Percentiles rank a stretch among this genome's conserved stretches.
Evolutionary conservation across 2,888 invertebrate genomes (phyloP).

Genomic region (Theodoxus fluviatilis): DNA sequence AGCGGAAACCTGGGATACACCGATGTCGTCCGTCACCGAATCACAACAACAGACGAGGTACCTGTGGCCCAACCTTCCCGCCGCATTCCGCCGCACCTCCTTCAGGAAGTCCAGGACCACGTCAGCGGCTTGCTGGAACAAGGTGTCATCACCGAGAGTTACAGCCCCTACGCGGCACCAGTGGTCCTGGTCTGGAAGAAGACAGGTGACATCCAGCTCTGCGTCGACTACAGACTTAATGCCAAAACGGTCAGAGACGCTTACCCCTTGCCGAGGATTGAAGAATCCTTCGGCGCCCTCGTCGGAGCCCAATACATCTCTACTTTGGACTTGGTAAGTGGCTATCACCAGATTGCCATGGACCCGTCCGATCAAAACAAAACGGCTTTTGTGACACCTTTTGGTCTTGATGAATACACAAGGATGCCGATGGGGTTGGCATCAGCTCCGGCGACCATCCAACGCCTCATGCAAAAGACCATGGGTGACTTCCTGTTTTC

Average conservation of each 20-base stretch:
- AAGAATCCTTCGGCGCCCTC: too few species aligned
- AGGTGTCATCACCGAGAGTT: background rate
- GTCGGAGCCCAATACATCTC: too few species aligned
- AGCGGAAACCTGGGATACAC: constrained; percentile 17
- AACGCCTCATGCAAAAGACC: too few species aligned
- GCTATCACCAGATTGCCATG: too few species aligned
- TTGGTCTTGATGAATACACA: too few species aligned
- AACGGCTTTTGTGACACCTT: too few species aligned
- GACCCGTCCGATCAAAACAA: too few species aligned
- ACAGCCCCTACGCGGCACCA: constrained; percentile 16
- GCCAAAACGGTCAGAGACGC: background rate
- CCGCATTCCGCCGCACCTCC: background rate
- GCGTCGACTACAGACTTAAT: constrained; percentile 17
- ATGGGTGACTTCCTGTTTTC: too few species aligned
- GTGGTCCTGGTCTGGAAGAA: constrained; percentile 17
- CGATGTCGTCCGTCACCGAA: background rate
- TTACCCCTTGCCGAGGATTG: too few species aligned
- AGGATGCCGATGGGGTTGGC: too few species aligned
- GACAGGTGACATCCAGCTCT: background rate
- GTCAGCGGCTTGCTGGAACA: background rate
- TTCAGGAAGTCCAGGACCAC: constrained; percentile 16
- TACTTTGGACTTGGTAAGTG: too few species aligned
- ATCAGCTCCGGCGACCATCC: too few species aligned
- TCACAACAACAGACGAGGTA: background rate
- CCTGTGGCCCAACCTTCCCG: background rate